Percentiles rank a stretch among this genome's conserved stretches.
Evolutionary conservation across 2,113 vertebrate species (phyloP).

Genomic region (Ciconia boyciana): DNA sequence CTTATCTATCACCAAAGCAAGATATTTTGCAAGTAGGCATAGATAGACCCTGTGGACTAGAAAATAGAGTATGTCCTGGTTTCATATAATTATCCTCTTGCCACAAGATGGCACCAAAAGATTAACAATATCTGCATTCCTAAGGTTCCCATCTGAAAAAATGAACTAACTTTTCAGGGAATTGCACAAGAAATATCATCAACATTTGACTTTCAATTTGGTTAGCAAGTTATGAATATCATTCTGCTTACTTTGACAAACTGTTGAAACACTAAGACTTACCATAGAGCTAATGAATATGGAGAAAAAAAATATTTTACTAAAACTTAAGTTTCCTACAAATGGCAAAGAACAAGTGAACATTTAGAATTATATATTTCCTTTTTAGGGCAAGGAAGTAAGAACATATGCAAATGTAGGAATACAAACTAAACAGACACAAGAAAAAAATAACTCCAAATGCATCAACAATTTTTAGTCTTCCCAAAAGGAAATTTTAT

Average conservation of each 20-base stretch:
- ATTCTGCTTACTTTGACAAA: background rate
- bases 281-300: background rate
- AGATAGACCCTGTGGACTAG: background rate
- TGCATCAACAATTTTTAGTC: background rate
- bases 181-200: background rate
- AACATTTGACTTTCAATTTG: background rate
- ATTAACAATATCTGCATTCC: constrained; percentile 7
- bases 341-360: background rate
- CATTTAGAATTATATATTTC: background rate
- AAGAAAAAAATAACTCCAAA: background rate
- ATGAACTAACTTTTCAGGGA: background rate
- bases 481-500: background rate
- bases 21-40: background rate
- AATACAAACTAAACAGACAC: background rate
- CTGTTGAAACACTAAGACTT: background rate
- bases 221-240: background rate
- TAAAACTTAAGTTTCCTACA: background rate
- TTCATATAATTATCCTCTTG: background rate
- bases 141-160: background rate
- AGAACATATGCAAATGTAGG: background rate
- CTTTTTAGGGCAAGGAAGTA: background rate
- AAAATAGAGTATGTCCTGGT: background rate
- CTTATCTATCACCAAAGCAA: background rate
- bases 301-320: background rate
- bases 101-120: constrained; percentile 77